These are phyloP conservation scores for Verasper variegatus DNA, from an alignment of 2,113 vertebrate genomes.

Conservation along the genomic window DNA sequence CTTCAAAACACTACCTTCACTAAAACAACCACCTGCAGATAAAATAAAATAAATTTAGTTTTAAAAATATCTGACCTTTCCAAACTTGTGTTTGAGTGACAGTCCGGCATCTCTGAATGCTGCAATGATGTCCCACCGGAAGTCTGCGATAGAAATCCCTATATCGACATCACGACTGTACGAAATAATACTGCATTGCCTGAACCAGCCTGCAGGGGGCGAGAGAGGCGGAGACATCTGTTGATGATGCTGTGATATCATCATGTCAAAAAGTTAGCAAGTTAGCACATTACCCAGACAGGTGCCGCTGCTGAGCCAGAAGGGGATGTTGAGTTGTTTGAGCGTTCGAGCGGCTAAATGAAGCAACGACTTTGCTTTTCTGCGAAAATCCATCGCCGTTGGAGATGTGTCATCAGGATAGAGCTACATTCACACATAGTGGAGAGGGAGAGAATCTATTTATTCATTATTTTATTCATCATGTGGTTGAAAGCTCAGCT, in stretches of 20 bases:
- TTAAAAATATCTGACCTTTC: slow-evolving; percentile 84
- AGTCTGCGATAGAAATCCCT: slow-evolving; percentile 91
- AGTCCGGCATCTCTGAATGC: slow-evolving; percentile 90
- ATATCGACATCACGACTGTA: slow-evolving; percentile 96
- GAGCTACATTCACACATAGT: slow-evolving; percentile 76
- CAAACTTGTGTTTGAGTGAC: slow-evolving; percentile 95
- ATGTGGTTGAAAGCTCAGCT: too few species aligned
- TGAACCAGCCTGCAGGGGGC: slow-evolving; percentile 89
- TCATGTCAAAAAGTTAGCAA: background rate
- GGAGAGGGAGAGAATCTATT: background rate
- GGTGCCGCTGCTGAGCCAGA: slow-evolving; percentile 98
- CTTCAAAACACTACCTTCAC: background rate
- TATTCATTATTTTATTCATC: background rate
- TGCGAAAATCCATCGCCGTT: slow-evolving; percentile 88
- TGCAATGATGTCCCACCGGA: slow-evolving; percentile 87
- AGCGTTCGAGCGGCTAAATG: slow-evolving; percentile 86
- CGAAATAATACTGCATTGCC: slow-evolving; percentile 93
- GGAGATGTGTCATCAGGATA: slow-evolving; percentile 91
- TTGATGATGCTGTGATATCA: background rate
- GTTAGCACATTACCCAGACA: slow-evolving; percentile 88
- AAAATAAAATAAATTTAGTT: background rate
- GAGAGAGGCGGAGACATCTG: too few species aligned
- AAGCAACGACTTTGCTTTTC: slow-evolving; percentile 89
- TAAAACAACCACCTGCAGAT: background rate
- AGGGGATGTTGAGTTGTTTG: slow-evolving; percentile 83